Conservation (phyloP, 2,797 vertebrate genomes). For the Falco peregrinus region DNA sequence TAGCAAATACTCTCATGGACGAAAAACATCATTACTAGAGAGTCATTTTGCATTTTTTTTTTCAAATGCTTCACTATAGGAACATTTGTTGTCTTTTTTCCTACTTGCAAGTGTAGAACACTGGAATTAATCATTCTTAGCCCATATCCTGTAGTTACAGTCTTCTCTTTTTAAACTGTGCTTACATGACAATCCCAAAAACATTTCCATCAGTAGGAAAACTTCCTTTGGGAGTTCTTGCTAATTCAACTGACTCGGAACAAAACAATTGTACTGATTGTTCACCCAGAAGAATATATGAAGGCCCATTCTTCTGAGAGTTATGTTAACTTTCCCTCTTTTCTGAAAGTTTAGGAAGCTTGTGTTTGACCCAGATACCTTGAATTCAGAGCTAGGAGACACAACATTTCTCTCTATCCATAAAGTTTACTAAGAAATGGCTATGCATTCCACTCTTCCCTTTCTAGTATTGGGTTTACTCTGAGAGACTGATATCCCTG, state of each 20-base stretch:
- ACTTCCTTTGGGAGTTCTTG: constrained; percentile 35
- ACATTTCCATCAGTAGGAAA: neutral
- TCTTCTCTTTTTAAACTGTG: neutral
- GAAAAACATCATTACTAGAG: neutral
- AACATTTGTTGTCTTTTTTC: neutral
- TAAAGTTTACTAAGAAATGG: neutral
- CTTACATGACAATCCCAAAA: neutral
- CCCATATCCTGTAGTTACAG: neutral
- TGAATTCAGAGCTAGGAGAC: neutral
- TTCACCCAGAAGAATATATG: constrained; percentile 26
- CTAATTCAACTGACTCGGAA: constrained; percentile 44
- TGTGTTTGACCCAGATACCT: constrained; percentile 21
- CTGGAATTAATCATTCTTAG: neutral
- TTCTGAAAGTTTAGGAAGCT: constrained; percentile 29
- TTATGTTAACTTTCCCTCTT: neutral
- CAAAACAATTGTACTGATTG: constrained; percentile 37
- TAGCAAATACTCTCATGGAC: neutral
- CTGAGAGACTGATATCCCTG: neutral
- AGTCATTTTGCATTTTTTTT: neutral
- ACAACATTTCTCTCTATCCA: neutral
- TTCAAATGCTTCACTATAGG: neutral
- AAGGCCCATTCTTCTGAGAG: constrained; percentile 10
- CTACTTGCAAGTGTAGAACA: neutral
- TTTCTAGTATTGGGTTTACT: neutral
- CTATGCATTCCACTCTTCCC: neutral